Conservation (phyloP, 2,888 invertebrate species). For the Ashinkailepas kermadecensis region DNA sequence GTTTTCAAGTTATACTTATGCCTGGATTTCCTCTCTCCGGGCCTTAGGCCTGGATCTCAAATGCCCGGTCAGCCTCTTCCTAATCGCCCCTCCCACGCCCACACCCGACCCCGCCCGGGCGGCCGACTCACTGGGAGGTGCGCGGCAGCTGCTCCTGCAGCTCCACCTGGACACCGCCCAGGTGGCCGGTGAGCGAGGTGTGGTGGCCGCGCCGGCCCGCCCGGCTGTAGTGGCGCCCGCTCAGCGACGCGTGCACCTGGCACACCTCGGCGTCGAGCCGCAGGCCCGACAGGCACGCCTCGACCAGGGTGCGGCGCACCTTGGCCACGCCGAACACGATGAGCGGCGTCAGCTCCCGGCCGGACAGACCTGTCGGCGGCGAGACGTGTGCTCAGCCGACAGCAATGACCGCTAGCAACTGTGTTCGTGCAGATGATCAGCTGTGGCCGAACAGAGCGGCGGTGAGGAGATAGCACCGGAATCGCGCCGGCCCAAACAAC, state of each 20-base stretch:
- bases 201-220: conserved; percentile 77
- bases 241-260: conserved; percentile 80
- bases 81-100: too few species aligned
- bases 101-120: too few species aligned
- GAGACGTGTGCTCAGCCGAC: too few species aligned
- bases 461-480: too few species aligned
- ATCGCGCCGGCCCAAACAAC: too few species aligned
- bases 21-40: too few species aligned
- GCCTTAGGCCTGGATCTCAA: too few species aligned
- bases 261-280: conserved; percentile 92
- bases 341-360: conserved; percentile 36
- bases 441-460: too few species aligned
- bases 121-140: conserved; percentile 64
- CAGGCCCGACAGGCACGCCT: conserved; percentile 85
- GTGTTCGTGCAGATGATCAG: too few species aligned
- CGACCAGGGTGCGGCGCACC: conserved; percentile 73
- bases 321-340: conserved; percentile 76
- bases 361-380: conserved; percentile 27
- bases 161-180: conserved; percentile 85
- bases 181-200: conserved; percentile 83
- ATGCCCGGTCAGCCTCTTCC: too few species aligned
- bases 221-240: conserved; percentile 79
- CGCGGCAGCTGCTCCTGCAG: conserved; percentile 83
- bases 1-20: too few species aligned
- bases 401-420: too few species aligned